Percentiles rank a stretch among this genome's conserved stretches.
Evolutionary conservation across 92 coral and sea anemone species (phyloP).

Genomic region (Zoanthus solanderi): DNA sequence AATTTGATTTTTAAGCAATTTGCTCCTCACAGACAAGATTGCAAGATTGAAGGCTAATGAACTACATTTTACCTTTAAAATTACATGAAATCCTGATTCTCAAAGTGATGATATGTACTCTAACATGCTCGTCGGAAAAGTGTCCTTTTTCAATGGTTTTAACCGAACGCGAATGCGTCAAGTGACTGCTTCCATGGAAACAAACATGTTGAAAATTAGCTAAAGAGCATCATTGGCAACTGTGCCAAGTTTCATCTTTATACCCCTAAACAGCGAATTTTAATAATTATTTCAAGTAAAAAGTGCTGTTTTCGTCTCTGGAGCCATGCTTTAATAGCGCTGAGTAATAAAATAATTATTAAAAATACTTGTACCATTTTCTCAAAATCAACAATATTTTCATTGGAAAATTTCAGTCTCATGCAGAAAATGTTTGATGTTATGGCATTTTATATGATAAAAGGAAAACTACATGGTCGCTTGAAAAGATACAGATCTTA

Average conservation of each 20-base stretch:
- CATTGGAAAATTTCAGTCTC: conserved; percentile 6
- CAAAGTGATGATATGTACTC: conserved; percentile 16
- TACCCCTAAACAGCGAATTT: not conserved
- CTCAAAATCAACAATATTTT: conserved; percentile 15
- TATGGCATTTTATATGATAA: too few species aligned
- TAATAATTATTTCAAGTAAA: not conserved
- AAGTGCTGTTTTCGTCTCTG: not conserved
- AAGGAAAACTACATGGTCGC: too few species aligned
- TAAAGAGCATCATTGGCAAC: not conserved
- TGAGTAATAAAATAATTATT: conserved; percentile 23
- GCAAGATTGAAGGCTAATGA: conserved; percentile 21
- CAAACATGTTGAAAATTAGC: not conserved
- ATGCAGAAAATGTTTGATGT: not conserved
- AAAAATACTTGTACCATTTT: conserved; percentile 21
- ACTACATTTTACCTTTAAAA: not conserved
- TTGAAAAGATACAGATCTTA: too few species aligned
- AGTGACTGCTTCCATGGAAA: conserved; percentile 36
- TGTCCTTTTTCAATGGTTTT: not conserved
- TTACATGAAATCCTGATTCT: not conserved
- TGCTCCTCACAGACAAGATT: not conserved
- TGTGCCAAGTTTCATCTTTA: not conserved
- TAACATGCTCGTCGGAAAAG: not conserved
- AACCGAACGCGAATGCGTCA: not conserved
- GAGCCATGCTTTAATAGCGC: conserved; percentile 33
- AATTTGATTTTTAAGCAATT: conserved; percentile 1